Base-by-base conservation (phyloP, 2,797 vertebrate species). In the Avahi laniger region DNA sequence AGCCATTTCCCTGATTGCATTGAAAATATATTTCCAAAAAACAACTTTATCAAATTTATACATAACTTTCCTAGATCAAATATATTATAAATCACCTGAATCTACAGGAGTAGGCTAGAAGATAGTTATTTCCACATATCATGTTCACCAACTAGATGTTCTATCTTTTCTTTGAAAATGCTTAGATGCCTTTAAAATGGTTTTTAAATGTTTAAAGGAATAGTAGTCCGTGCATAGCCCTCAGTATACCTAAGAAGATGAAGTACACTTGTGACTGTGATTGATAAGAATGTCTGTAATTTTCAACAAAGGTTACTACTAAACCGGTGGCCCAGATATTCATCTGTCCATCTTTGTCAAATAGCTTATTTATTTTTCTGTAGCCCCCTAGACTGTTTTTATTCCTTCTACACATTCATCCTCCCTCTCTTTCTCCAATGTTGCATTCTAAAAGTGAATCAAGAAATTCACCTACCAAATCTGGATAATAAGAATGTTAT, bases 341-440 rank as follows among this genome's bases (percentile, higher is more conserved):
- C 33, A 72, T 75, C 72, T 87, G 52, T 92, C 88, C 69, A 28
- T 88, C 78, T 96, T 78, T 69, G 84, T 95, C 76, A 61, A 57
- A 82, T 89, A 95, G 13, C n/a, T 85, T 95, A 73, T 85, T 96
- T 81, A 72, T 87, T 96, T 96, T 82, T 93, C 61, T 93, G 20
- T 20, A 94, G 61, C 26, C 46, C 15, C 15, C 82, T 82, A 61
- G 15, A 65, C 46, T 70, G n/a, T 41, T 93, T 89, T 97, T 93
- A 41, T 87, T 87, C 75, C 93, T 97, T 90, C 11, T 28, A 65
- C 43, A 75, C 26, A 57, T 88, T 57, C 22, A 6, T 90, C 38
- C 63, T 86, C 33, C 7, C 35, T 26, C 48, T 38, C 15, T 84
- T 92, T 63, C 26, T 18, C 61, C 50, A 70, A 6, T 82, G 48